Percentiles rank a stretch among this genome's conserved stretches.
Conservation (phyloP, 2,797 vertebrate genomes). For the Limosa lapponica region DNA sequence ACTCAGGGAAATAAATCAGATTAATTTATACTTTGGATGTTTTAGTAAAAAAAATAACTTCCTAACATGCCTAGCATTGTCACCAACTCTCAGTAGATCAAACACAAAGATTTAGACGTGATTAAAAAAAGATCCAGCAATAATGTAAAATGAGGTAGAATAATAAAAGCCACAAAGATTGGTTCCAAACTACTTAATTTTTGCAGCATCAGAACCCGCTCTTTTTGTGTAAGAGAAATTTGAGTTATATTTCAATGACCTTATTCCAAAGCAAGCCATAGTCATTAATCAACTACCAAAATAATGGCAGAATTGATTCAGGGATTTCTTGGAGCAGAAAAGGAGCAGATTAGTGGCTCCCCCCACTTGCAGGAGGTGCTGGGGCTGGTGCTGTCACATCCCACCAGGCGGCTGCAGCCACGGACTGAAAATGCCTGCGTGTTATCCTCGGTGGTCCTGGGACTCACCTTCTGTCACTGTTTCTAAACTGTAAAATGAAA, state of each 20-base stretch:
- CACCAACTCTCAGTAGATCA: background rate
- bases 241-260: background rate
- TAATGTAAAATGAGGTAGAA: background rate
- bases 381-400: background rate
- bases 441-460: background rate
- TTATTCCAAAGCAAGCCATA: background rate
- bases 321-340: background rate
- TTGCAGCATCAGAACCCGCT: background rate
- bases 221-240: background rate
- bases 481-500: background rate
- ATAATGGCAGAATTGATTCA: background rate
- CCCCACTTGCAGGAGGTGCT: background rate
- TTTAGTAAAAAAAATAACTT: background rate
- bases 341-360: background rate
- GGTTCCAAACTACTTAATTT: background rate
- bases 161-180: background rate
- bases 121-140: background rate
- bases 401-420: accelerated
- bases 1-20: background rate
- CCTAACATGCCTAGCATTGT: background rate
- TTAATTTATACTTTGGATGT: background rate
- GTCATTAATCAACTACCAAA: background rate
- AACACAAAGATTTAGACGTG: background rate
- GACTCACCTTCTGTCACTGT: background rate
- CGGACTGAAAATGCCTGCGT: background rate